phyloP scores from a whole-genome alignment of 2,888 invertebrate genomes.

The Drosophila tripunctata region DNA sequence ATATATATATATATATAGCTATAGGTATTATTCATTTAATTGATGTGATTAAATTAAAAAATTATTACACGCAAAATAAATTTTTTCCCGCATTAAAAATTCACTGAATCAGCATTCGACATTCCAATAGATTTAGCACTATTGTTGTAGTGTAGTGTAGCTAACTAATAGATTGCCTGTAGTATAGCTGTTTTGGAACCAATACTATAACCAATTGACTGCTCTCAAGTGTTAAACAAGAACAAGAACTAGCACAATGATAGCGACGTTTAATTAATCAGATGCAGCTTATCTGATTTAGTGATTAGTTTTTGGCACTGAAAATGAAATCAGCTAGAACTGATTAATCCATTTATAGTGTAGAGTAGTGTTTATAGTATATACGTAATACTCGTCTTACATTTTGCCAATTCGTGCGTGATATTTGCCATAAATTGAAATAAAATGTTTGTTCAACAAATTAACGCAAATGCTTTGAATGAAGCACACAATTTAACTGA shows the following conservation, averaged over 20 bases:
- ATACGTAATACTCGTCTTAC: constrained; percentile 5
- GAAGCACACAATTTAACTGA: constrained; percentile 56
- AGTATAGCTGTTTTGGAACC: no score
- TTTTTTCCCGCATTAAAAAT: constrained; percentile 10
- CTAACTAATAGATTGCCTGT: constrained; percentile 17
- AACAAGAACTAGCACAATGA: constrained; percentile 8
- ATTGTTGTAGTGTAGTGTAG: background rate
- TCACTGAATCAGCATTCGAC: constrained; percentile 10
- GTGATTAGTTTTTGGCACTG: constrained; percentile 19
- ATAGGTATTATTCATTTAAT: constrained; percentile 26
- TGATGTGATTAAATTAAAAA: no score
- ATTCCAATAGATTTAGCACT: constrained; percentile 23
- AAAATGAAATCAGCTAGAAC: constrained; percentile 28
- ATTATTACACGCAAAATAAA: no score
- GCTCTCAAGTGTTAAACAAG: constrained; percentile 18
- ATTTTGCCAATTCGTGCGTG: constrained; percentile 53
- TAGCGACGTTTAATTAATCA: constrained; percentile 28
- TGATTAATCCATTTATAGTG: constrained; percentile 25
- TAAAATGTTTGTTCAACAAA: constrained; percentile 68
- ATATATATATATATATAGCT: no score
- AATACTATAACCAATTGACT: constrained; percentile 1
- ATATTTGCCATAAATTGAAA: constrained; percentile 50
- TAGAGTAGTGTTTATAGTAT: no score
- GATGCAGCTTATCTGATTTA: constrained; percentile 28
- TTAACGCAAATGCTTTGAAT: constrained; percentile 57